Evolutionary conservation across 2,113 vertebrate genomes (phyloP).

Genomic region (Fulmarus glacialis): DNA sequence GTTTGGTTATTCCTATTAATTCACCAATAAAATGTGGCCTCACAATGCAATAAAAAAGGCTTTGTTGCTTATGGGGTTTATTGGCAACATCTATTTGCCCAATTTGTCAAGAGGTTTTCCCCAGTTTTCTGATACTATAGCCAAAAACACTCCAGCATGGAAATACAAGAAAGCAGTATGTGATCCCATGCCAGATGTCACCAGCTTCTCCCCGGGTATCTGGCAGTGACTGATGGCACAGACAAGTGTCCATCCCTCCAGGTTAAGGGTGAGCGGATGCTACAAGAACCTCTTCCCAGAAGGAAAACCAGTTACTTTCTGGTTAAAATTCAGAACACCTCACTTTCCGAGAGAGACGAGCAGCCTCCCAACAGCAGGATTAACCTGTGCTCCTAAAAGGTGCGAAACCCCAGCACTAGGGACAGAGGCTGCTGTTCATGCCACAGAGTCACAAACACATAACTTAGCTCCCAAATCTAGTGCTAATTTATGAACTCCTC

Average conservation of each 20-base stretch:
- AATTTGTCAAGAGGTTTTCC: not conserved
- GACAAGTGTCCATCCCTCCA: not conserved
- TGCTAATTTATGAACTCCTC: not conserved
- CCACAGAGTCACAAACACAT: not conserved
- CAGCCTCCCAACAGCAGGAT: not conserved
- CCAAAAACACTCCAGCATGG: not conserved
- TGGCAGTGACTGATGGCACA: not conserved
- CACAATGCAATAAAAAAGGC: conserved; percentile 11
- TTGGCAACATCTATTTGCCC: not conserved
- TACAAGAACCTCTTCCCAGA: not conserved
- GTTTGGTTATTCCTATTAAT: conserved; percentile 73
- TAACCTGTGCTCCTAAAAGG: not conserved
- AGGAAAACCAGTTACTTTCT: not conserved
- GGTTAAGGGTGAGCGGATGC: not conserved
- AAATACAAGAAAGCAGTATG: not conserved
- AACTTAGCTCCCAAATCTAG: not conserved
- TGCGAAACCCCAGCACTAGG: not conserved
- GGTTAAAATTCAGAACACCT: not conserved
- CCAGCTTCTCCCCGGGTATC: not conserved
- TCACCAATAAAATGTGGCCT: conserved; percentile 54
- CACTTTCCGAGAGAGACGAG: rapidly evolving
- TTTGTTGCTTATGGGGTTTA: not conserved
- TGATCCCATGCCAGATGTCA: not conserved
- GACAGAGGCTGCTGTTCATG: rapidly evolving
- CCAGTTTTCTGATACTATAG: not conserved